Evolutionary conservation across 2,888 invertebrate species (phyloP), one percentile per base, ranked within the genome.

Genomic region (Yponomeuta malinellus): DNA sequence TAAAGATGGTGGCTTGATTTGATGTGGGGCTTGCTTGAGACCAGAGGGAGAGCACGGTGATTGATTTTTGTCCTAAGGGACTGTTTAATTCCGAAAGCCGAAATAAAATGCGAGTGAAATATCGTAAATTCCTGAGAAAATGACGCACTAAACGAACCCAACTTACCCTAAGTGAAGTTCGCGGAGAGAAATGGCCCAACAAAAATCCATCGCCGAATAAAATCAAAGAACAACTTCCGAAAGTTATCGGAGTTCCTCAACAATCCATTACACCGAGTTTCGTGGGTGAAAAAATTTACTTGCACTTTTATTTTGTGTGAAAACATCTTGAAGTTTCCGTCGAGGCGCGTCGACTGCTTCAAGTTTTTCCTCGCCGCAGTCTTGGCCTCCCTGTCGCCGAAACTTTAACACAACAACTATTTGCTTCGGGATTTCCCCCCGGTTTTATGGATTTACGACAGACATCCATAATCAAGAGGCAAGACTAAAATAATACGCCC

Each of bases 241-340:
- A 90, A 92, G 87, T 92, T 92, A 90, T 92, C 88, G 87, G 89
- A 92, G 81, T 90, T 90, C 77, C 10, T 86, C 88, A 88, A 90
- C 90, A 92, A 92, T 89, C 91, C 90, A 91, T 91, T 90, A 91
- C 90, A 89, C 89, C 85, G 85, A 88, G 88, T 90, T 89, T 88
- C 83, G 87, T 85, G 52, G 52, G 52, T 88, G 33, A 64, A 90
- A 90, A 92, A 90, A 90, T 84, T 87, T 79, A 87, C 87, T 89
- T 84, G 83, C 85, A 88, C 90, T 92, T 90, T 91, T 91, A 90
- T 91, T 90, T 90, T 89, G 87, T 90, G 88, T 85, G 88, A 89
- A 90, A 91, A 90, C 86, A 88, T 87, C 87, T 84, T 81, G 78
- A 83, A 87, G 86, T 87, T 87, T 84, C 15, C 81, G 84, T 81